Percentiles rank a stretch among this genome's conserved stretches.
These are phyloP conservation scores for Ceraclea dissimilis DNA, from an alignment of 2,888 invertebrate species.

Conservation along the genomic window DNA sequence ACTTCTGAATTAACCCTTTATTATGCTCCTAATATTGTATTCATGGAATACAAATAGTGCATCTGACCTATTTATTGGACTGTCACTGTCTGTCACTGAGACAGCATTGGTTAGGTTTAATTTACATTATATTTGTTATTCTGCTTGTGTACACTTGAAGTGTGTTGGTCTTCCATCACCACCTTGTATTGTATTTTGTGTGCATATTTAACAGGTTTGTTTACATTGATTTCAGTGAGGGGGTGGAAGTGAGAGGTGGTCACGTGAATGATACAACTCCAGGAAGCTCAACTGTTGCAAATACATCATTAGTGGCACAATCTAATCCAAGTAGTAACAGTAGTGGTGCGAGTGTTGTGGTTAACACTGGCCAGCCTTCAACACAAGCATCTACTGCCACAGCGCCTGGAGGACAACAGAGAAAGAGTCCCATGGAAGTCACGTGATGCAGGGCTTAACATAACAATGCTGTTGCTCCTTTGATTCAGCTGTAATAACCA, in stretches of 20 bases:
- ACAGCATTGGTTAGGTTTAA: no score
- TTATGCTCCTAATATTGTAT: no score
- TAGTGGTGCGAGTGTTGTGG: slow-evolving; percentile 1
- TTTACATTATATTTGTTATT: no score
- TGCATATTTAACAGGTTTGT: no score
- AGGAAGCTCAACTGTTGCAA: slow-evolving; percentile 3
- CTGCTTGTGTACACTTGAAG: no score
- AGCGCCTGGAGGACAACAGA: slow-evolving; percentile 29
- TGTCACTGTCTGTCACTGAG: no score
- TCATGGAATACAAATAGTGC: no score
- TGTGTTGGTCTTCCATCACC: no score
- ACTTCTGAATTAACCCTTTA: no score
- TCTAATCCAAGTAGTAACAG: background rate
- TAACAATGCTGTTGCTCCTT: background rate
- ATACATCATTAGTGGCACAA: slow-evolving; percentile 10
- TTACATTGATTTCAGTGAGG: no score
- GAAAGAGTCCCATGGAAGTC: slow-evolving; percentile 43
- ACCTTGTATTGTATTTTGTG: no score
- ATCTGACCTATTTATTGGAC: no score
- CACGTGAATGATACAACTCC: slow-evolving; percentile 7
- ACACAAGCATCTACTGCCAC: slow-evolving; percentile 5
- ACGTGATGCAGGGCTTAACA: slow-evolving; percentile 36
- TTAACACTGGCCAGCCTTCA: slow-evolving; percentile 7
- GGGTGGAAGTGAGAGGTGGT: background rate
- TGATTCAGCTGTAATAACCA: background rate